Conservation (phyloP, 2,888 invertebrate species). For the Macrophya annulata region DNA sequence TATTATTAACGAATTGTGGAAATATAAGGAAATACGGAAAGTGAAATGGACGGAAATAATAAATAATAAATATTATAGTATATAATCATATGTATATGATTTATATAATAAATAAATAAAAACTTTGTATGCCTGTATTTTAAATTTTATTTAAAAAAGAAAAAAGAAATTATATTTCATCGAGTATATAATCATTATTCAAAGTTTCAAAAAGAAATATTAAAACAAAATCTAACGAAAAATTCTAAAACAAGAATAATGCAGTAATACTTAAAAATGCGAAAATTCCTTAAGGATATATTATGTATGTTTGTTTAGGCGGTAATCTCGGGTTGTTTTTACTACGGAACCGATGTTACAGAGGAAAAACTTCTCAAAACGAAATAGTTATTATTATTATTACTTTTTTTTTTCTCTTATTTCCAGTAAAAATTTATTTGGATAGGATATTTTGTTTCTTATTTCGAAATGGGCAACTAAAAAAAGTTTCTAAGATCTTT, state of each 20-base stretch:
- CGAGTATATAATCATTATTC: not conserved
- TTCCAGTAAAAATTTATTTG: constrained; percentile 8
- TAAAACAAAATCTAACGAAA: not conserved
- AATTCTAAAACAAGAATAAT: not conserved
- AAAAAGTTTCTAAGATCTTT: not conserved
- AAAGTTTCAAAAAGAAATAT: not conserved
- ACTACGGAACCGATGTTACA: not conserved
- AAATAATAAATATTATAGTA: not conserved
- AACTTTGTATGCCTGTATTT: not conserved
- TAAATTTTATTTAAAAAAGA: constrained; percentile 1
- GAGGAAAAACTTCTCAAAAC: not conserved
- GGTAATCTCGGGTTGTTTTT: constrained; percentile 41
- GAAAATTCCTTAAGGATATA: not conserved
- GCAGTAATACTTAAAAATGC: not conserved
- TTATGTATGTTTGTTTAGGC: constrained; percentile 32
- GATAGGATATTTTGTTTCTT: constrained; percentile 33
- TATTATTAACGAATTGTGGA: not conserved
- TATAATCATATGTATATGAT: not conserved
- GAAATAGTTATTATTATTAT: too few species aligned
- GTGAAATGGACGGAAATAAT: not conserved
- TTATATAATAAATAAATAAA: not conserved
- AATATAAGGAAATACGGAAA: not conserved
- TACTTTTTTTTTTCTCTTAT: not conserved
- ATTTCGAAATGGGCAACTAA: not conserved
- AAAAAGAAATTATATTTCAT: not conserved